Base-by-base conservation (phyloP, 2,113 vertebrate species). In the Chaetorhynchus papuensis region DNA sequence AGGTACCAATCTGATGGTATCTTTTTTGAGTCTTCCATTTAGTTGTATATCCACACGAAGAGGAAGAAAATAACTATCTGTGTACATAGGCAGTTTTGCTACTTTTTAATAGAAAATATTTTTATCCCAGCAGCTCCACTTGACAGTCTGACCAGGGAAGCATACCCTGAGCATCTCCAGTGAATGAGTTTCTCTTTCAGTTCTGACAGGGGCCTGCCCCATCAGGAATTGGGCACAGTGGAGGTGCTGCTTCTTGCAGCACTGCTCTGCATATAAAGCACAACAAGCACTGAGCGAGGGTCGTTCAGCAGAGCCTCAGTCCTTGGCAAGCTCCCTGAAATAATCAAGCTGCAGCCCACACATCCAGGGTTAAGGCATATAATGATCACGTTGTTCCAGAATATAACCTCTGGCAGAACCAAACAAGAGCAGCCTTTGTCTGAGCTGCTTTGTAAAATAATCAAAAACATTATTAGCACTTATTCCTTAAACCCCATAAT, bases 181-280 rank as follows among this genome's bases (percentile, higher is more conserved):
- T 49, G 75, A 94, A 95, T 70, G 44, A 77, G 21, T 49, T 88
- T 64, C 60, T 74, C 52, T 86, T 57, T 80, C 21, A 41, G 60
- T 22, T 85, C 49, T 86, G 78, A 47, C 83, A 69, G 42, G 60
- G 37, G 13, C 31, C 59, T 93, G 60, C 31, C 52, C 39, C 68
- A 71, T 45, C 44, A 93, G 64, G 37, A 72, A 47, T 50, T 2
- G 4, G 44, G 69, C 89, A 95, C 71, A 93, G 92, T 22, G 61
- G 44, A 93, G 63, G 69, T 39, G 71, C 86, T 92, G 75, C 65
- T 95, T 75, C 64, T 21, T 45, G 81, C 74, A 35, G 71, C 86
- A 50, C 22, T 2, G 35, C 52, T 49, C 4, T 88, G 97, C 95
- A 95, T 96, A 33, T 56, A 93, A 97, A 97, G 60, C 82, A 88